phyloP scores from a whole-genome alignment of 2,888 invertebrate species.

The Drosophila melanocephala region DNA sequence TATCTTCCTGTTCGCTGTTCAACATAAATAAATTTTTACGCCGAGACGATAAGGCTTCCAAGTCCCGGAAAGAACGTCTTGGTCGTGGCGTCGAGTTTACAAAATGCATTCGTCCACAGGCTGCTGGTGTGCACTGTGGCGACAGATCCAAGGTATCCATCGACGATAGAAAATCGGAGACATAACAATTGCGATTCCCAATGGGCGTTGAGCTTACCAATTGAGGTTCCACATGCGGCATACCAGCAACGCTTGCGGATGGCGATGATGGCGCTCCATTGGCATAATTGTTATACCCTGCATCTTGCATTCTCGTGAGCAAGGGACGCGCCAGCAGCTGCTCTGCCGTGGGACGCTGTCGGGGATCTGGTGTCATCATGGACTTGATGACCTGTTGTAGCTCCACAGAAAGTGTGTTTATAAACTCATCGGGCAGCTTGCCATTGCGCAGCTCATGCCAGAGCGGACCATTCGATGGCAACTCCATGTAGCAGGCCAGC shows the following conservation, averaged over 20 bases:
- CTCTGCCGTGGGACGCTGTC: slow-evolving; percentile 86
- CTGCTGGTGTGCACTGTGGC: slow-evolving; percentile 74
- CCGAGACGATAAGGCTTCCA: slow-evolving; percentile 79
- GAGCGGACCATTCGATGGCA: slow-evolving; percentile 89
- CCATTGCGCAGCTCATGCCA: slow-evolving; percentile 89
- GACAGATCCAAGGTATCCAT: slow-evolving; percentile 73
- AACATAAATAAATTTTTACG: slow-evolving; percentile 82
- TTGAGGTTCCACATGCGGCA: slow-evolving; percentile 52
- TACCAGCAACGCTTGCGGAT: slow-evolving; percentile 23
- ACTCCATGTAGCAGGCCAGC: slow-evolving; percentile 89
- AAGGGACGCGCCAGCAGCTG: slow-evolving; percentile 86
- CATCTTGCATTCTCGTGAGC: slow-evolving; percentile 72
- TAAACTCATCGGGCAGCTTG: slow-evolving; percentile 86
- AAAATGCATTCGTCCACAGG: slow-evolving; percentile 60
- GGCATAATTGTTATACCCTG: slow-evolving; percentile 48
- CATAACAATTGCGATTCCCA: slow-evolving; percentile 55
- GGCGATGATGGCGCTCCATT: slow-evolving; percentile 42
- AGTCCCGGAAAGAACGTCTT: slow-evolving; percentile 26
- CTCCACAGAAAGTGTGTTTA: slow-evolving; percentile 86
- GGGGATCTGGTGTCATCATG: slow-evolving; percentile 87
- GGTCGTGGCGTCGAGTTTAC: slow-evolving; percentile 84
- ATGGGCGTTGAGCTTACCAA: slow-evolving; percentile 71
- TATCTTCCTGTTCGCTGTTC: slow-evolving; percentile 77
- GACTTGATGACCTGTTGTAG: slow-evolving; percentile 86
- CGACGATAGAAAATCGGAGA: slow-evolving; percentile 57